Percentiles rank a stretch among this genome's conserved stretches.
Evolutionary conservation across 23 tunicate genomes (phyloP).

Genomic region (Ascidia mentula): DNA sequence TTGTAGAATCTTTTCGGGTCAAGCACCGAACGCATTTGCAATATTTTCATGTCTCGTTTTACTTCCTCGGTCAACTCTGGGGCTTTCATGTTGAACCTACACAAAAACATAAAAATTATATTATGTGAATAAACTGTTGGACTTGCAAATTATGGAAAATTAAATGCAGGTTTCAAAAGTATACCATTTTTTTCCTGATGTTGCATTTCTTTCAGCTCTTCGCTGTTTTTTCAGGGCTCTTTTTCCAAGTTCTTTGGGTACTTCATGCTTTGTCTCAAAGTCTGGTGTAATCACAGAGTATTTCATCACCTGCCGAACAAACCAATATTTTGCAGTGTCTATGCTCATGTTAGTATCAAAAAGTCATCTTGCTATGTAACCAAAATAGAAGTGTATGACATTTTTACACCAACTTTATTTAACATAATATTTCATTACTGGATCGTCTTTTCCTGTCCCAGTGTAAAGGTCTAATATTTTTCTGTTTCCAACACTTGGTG

Average conservation of each 20-base stretch:
- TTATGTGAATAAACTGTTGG: background rate
- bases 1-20: constrained; percentile 87
- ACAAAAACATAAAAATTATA: background rate
- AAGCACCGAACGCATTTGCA: constrained; percentile 72
- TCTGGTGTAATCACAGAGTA: constrained; percentile 60
- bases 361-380: too few species aligned
- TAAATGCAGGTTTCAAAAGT: background rate
- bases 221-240: constrained; percentile 23
- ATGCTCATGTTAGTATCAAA: too few species aligned
- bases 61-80: constrained; percentile 74
- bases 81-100: constrained; percentile 60
- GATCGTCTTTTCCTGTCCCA: background rate
- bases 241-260: constrained; percentile 1
- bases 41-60: constrained; percentile 52
- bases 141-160: background rate
- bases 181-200: constrained; percentile 71
- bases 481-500: constrained; percentile 12
- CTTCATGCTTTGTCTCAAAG: constrained; percentile 57
- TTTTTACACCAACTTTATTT: too few species aligned
- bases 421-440: constrained; percentile 2
- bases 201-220: constrained; percentile 20
- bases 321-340: background rate
- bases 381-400: too few species aligned
- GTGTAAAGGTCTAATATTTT: constrained; percentile 12
- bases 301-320: constrained; percentile 22